phyloP scores from a whole-genome alignment of 2,888 invertebrate genomes.

The Eristalinus sepulchralis region DNA sequence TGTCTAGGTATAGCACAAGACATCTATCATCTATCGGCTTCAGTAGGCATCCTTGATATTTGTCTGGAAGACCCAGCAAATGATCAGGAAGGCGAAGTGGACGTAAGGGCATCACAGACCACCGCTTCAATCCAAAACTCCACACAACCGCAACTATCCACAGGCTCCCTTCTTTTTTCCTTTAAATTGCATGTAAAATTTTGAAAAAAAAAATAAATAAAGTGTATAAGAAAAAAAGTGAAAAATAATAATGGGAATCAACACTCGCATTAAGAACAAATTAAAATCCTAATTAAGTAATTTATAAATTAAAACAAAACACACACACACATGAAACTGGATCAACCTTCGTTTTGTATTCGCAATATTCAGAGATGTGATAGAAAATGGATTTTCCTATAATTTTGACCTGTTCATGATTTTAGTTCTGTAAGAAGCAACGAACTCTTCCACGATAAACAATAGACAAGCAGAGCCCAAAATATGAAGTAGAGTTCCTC shows the following conservation, averaged over 20 bases:
- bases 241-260: constrained; percentile 52
- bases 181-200: constrained; percentile 17
- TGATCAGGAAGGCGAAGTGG: no score
- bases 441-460: constrained; percentile 56
- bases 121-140: no score
- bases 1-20: no score
- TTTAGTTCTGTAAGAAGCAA: constrained; percentile 31
- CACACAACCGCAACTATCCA: neutral
- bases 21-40: no score
- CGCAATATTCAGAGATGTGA: constrained; percentile 59
- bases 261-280: constrained; percentile 63
- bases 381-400: constrained; percentile 26
- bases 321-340: constrained; percentile 13
- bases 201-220: constrained; percentile 13
- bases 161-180: neutral
- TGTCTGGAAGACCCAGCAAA: no score
- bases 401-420: constrained; percentile 4
- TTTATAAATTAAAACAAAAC: constrained; percentile 28
- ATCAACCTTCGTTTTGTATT: constrained; percentile 23
- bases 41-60: no score
- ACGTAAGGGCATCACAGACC: no score
- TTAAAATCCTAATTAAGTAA: constrained; percentile 16
- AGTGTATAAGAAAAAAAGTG: constrained; percentile 10
- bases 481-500: constrained; percentile 54
- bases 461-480: constrained; percentile 32